A percentile compares a stretch with the other conserved stretches of the same genome.
These are phyloP conservation scores for Streptopelia turtur DNA, from an alignment of 2,797 vertebrate genomes.

Conservation along the genomic window DNA sequence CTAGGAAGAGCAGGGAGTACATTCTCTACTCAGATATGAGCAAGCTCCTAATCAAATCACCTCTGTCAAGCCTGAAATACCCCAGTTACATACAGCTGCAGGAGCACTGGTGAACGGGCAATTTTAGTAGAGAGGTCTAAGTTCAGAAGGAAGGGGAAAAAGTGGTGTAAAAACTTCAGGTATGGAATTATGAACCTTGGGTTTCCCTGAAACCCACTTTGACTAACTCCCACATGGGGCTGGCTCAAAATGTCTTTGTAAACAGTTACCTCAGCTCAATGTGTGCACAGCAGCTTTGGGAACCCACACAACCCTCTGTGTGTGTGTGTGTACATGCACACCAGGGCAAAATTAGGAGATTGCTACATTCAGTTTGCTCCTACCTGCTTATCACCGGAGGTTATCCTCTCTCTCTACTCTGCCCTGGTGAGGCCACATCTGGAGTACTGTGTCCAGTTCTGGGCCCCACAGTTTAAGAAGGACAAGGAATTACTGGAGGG, in stretches of 20 bases:
- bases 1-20: neutral
- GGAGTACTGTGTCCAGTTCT: no score
- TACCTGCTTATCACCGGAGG: neutral
- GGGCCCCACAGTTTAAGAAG: no score
- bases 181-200: neutral
- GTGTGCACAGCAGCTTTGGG: neutral
- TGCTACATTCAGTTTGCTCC: neutral
- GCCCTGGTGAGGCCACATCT: no score
- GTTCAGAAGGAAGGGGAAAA: neutral
- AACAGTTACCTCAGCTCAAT: neutral
- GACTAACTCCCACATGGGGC: neutral
- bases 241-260: neutral
- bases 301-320: neutral
- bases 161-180: neutral
- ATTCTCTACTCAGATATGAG: neutral
- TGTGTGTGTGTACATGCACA: accelerated
- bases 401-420: no score
- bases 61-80: neutral
- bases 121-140: neutral
- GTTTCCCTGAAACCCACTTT: neutral
- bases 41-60: neutral
- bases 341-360: neutral
- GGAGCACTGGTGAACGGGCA: neutral
- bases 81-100: neutral
- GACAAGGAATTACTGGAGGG: no score